Percentiles rank a stretch among this genome's conserved stretches.
Conservation (phyloP, 2,888 invertebrate species). For the Agrotis segetum region DNA sequence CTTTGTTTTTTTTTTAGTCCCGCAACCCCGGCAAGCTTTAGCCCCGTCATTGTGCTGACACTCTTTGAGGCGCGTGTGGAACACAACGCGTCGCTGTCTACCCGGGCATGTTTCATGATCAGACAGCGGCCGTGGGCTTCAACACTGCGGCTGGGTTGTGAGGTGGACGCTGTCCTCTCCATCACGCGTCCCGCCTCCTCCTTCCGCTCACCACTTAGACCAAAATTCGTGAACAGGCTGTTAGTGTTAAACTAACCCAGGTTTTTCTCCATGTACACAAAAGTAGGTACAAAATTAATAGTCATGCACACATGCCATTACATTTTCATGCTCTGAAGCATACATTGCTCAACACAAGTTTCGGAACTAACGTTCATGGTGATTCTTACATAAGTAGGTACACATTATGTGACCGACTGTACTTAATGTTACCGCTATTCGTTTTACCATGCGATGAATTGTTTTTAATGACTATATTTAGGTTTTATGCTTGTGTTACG, state of each 20-base stretch:
- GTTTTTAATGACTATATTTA: slow-evolving; percentile 64
- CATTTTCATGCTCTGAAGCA: slow-evolving; percentile 78
- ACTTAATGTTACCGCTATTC: slow-evolving; percentile 54
- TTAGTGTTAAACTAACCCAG: slow-evolving; percentile 8
- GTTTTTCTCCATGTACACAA: slow-evolving; percentile 19
- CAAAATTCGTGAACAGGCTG: too few relatives aligned
- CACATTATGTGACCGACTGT: slow-evolving; percentile 54
- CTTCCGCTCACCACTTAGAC: too few relatives aligned
- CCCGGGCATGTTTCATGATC: too few relatives aligned
- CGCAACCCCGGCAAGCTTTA: too few relatives aligned
- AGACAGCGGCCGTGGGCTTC: too few relatives aligned
- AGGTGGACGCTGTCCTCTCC: too few relatives aligned
- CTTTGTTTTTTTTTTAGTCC: too few relatives aligned
- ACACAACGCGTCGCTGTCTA: too few relatives aligned
- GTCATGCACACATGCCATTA: slow-evolving; percentile 72
- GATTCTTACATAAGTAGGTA: slow-evolving; percentile 57
- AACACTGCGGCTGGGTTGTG: too few relatives aligned
- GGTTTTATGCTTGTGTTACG: slow-evolving; percentile 35
- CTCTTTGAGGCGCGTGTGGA: too few relatives aligned
- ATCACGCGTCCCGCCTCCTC: too few relatives aligned
- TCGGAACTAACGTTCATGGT: slow-evolving; percentile 61
- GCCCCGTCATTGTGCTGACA: too few relatives aligned
- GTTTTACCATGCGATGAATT: slow-evolving; percentile 55
- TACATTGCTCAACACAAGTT: slow-evolving; percentile 73
- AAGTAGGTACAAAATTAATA: slow-evolving; percentile 46